Conservation (phyloP, 2,797 vertebrate species). For the Dallia pectoralis region DNA sequence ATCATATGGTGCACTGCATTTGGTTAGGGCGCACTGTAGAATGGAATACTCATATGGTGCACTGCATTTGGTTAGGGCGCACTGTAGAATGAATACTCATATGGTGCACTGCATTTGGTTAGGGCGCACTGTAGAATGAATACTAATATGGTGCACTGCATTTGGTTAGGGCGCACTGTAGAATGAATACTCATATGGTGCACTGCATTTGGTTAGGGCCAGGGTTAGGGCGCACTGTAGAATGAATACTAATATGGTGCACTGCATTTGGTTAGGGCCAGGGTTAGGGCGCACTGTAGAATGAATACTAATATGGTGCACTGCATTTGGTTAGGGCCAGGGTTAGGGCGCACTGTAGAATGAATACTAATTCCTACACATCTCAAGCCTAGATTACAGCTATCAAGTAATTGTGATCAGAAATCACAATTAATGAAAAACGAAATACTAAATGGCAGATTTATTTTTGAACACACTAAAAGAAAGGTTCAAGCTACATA, state of each 20-base stretch:
- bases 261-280: neutral
- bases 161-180: neutral
- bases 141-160: neutral
- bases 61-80: neutral
- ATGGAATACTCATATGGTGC: neutral
- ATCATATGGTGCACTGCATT: neutral
- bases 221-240: neutral
- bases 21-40: neutral
- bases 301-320: neutral
- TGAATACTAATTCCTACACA: neutral
- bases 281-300: neutral
- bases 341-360: neutral
- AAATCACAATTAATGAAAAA: neutral
- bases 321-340: neutral
- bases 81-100: neutral
- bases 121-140: neutral
- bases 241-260: neutral
- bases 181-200: neutral
- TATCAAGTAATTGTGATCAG: neutral
- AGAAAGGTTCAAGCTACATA: slow-evolving; percentile 22
- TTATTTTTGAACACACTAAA: slow-evolving; percentile 40
- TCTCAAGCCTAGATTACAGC: neutral
- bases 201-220: neutral
- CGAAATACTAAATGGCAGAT: neutral
- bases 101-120: neutral